Evolutionary conservation across 2,797 vertebrate species (phyloP).

Genomic region (Antennarius maculatus): DNA sequence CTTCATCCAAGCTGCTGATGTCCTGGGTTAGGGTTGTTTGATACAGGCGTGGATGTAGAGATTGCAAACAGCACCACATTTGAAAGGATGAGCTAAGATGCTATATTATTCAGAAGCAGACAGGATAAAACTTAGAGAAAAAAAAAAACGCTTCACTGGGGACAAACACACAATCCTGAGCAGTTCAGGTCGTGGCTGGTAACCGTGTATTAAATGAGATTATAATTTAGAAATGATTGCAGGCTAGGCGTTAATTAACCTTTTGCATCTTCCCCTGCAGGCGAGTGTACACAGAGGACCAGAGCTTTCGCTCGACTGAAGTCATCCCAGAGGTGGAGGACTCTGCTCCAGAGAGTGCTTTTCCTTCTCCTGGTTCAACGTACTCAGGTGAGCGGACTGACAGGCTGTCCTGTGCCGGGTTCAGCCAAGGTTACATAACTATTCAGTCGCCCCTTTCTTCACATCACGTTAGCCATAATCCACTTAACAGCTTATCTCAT

Average conservation of each 20-base stretch:
- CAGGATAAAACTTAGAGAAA: no score
- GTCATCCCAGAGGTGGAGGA: conserved; percentile 33
- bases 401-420: conserved; percentile 10
- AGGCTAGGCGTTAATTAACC: conserved; percentile 50
- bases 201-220: conserved; percentile 24
- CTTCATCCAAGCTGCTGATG: no score
- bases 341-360: not conserved
- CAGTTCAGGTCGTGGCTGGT: not conserved
- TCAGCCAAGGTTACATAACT: conserved; percentile 38
- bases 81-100: no score
- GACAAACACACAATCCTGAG: conserved; percentile 1
- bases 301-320: conserved; percentile 51
- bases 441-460: conserved; percentile 24
- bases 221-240: conserved; percentile 23
- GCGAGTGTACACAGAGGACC: conserved; percentile 74
- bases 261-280: conserved; percentile 50
- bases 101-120: no score
- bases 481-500: conserved; percentile 62
- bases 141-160: conserved; percentile 2
- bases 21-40: no score
- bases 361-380: conserved; percentile 26
- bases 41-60: no score
- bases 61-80: no score
- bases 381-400: conserved; percentile 66
- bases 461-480: conserved; percentile 59